Evolutionary conservation across 1,140 invertebrate species (phyloP), one percentile per base, ranked within the genome.

Genomic region (Asbolus verrucosus): DNA sequence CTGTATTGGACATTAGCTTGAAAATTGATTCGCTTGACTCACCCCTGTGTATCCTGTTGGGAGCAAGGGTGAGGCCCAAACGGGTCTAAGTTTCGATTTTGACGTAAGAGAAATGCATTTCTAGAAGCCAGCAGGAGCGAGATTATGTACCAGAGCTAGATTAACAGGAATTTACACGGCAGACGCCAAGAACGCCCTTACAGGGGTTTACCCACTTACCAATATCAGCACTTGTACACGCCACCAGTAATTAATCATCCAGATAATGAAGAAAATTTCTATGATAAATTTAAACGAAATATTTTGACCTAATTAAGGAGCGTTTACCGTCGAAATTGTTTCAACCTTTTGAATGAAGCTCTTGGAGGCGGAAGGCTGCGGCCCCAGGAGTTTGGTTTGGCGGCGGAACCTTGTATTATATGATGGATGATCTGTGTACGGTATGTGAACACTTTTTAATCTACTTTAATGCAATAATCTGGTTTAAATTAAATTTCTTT

Each of bases 401-500:
- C n/a, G n/a, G n/a, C n/a, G n/a, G n/a, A n/a, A n/a, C n/a, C n/a
- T 27, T 27, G 46, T 43, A 15, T 6, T 13, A 5, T 70, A 66
- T 73, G 71, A 73, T 73, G 71, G 71, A 73, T 73, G 71, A 63
- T 66, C 46, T 14, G 41, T 39, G 24, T 54, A 50, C 36, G 67
- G 59, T 62, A 68, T 61, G 59, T 60, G 71, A 73, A 73, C 71
- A 73, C 62, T 73, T 73, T 73, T 69, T 72, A 73, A 73, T 73
- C 71, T 36, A 43, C 71, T 67, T 62, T 73, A 73, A 73, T 73
- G 71, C 70, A 72, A 72, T 72, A 69, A 72, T 72, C 70, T 67
- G 50, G 70, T 69, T 18, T 43, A 73, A 73, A 73, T 73, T 73
- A 73, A 73, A 73, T 73, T 73, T 69, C 70, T 72, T 72, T 69